Evolutionary conservation across 1,140 invertebrate species (phyloP).

Genomic region (Hylaeus volcanicus): DNA sequence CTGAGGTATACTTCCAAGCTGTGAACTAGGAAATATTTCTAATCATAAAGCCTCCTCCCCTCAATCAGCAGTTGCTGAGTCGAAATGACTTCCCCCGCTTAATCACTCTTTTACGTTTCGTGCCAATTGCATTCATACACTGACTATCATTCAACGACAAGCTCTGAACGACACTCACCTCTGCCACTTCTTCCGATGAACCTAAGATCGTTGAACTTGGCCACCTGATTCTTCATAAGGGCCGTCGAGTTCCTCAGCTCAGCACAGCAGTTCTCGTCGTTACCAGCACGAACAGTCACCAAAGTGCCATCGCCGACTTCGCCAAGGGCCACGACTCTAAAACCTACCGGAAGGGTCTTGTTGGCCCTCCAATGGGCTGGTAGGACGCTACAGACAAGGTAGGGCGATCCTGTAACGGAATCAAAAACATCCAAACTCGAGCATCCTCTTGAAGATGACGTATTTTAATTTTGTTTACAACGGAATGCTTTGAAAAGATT

Average conservation of each 20-base stretch:
- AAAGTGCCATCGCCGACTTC: constrained; percentile 97
- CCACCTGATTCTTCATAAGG: constrained; percentile 98
- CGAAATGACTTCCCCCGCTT: too few relatives aligned
- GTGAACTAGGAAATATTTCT: too few relatives aligned
- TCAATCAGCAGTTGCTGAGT: too few relatives aligned
- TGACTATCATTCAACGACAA: too few relatives aligned
- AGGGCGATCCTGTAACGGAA: constrained; percentile 84
- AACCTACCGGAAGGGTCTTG: constrained; percentile 96
- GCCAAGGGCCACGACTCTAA: constrained; percentile 94
- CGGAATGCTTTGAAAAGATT: too few relatives aligned
- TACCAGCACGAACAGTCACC: constrained; percentile 96
- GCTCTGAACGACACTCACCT: constrained; percentile 86
- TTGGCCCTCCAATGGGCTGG: constrained; percentile 98
- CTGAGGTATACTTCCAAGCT: too few relatives aligned
- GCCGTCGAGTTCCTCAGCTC: constrained; percentile 96
- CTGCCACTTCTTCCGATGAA: constrained; percentile 98
- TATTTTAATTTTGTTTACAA: too few relatives aligned
- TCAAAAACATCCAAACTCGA: too few relatives aligned
- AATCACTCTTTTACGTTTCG: too few relatives aligned
- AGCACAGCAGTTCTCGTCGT: constrained; percentile 98
- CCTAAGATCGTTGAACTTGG: constrained; percentile 98
- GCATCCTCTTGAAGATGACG: too few relatives aligned
- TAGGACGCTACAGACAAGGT: constrained; percentile 95
- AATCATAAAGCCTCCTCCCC: too few relatives aligned
- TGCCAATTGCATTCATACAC: too few relatives aligned